Conservation (phyloP, 2,888 invertebrate genomes). For the Pantelozetes paolii region DNA sequence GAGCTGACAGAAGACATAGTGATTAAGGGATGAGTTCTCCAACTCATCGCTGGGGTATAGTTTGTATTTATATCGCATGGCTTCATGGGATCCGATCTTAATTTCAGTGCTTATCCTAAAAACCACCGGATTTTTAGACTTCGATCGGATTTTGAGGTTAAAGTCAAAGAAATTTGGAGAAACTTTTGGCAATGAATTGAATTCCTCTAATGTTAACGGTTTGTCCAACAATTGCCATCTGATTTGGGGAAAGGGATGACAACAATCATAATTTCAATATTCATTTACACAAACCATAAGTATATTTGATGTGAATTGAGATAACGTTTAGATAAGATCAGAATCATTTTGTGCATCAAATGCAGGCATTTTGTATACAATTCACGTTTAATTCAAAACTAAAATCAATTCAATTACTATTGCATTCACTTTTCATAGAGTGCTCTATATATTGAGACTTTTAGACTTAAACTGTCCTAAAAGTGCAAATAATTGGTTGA, state of each 20-base stretch:
- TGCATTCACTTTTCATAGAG: too few species aligned
- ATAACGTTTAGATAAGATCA: too few species aligned
- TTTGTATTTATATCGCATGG: constrained; percentile 51
- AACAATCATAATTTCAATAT: background rate
- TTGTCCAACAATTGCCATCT: constrained; percentile 56
- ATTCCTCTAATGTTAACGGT: constrained; percentile 54
- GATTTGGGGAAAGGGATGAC: background rate
- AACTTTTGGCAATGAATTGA: constrained; percentile 55
- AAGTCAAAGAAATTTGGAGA: constrained; percentile 55
- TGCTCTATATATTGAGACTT: too few species aligned
- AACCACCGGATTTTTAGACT: constrained; percentile 48
- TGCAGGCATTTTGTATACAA: too few species aligned
- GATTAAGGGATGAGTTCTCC: constrained; percentile 49
- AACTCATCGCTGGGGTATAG: constrained; percentile 49
- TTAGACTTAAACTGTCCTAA: too few species aligned
- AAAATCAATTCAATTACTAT: too few species aligned
- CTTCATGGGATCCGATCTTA: constrained; percentile 48
- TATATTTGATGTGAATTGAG: too few species aligned
- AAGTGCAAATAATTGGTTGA: too few species aligned
- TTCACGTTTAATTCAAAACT: too few species aligned
- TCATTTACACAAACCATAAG: too few species aligned
- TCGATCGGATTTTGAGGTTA: constrained; percentile 49
- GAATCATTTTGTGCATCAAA: too few species aligned
- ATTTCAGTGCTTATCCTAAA: constrained; percentile 50
- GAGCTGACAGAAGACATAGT: constrained; percentile 51